phyloP scores from a whole-genome alignment of 2,888 invertebrate genomes.

The Frankliniella fusca region DNA sequence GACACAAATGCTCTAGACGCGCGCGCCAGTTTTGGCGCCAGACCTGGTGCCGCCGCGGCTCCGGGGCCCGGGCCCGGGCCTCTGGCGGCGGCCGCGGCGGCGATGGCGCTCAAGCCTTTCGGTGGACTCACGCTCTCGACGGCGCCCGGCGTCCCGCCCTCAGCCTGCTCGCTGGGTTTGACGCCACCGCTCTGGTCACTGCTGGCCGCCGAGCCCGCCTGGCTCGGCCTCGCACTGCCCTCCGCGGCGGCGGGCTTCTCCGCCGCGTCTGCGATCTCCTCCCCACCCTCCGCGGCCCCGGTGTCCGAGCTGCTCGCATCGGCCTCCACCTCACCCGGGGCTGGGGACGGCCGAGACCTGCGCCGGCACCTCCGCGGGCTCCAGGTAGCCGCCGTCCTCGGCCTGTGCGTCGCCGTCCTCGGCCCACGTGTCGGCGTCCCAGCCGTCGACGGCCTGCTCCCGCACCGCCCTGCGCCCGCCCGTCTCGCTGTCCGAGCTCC shows the following conservation, averaged over 20 bases:
- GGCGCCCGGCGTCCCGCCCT: no score
- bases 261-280: not conserved
- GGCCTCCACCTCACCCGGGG: constrained; percentile 31
- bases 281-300: not conserved
- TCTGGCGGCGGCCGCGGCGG: no score
- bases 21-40: no score
- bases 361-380: not conserved
- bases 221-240: not conserved
- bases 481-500: constrained; percentile 23
- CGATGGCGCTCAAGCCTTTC: no score
- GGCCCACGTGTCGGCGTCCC: not conserved
- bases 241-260: not conserved
- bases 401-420: not conserved
- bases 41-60: no score
- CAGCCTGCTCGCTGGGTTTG: no score
- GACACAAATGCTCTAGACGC: not conserved
- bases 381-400: not conserved
- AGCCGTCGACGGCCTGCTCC: constrained; percentile 8
- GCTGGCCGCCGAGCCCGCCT: not conserved
- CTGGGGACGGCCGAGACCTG: not conserved
- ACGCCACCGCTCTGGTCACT: not conserved
- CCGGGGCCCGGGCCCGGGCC: no score
- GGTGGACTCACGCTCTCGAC: no score
- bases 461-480: not conserved
- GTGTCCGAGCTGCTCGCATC: constrained; percentile 23